Conservation (phyloP, 1,140 invertebrate genomes). For the Hirudo medicinalis region DNA sequence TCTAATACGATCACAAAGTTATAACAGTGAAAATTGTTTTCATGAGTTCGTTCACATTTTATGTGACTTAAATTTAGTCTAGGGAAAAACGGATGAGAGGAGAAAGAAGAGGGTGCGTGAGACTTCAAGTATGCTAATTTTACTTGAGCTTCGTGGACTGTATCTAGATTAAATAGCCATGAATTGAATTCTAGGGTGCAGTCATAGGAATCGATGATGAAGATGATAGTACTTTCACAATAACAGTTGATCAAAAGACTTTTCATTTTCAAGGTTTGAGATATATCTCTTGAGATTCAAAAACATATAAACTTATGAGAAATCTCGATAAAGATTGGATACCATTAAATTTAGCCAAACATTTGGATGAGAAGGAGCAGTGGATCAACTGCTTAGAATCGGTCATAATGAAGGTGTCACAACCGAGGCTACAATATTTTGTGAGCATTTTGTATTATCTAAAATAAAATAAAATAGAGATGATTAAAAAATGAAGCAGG, state of each 20-base stretch:
- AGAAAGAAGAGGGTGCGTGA: slow-evolving; percentile 82
- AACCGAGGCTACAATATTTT: slow-evolving; percentile 16
- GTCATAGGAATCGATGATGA: slow-evolving; percentile 97
- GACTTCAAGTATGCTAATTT: slow-evolving; percentile 33
- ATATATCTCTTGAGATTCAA: background rate
- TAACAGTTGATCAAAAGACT: slow-evolving; percentile 94
- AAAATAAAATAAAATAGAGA: background rate
- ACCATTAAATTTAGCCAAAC: slow-evolving; percentile 52
- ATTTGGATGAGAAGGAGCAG: slow-evolving; percentile 78
- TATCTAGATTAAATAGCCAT: background rate
- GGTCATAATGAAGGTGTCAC: slow-evolving; percentile 69
- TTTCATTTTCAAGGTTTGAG: slow-evolving; percentile 79
- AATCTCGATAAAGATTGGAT: slow-evolving; percentile 1
- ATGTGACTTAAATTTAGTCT: slow-evolving; percentile 55
- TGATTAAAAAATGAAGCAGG: background rate
- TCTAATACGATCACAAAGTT: too few species aligned
- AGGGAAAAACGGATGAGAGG: slow-evolving; percentile 98
- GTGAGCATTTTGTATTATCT: slow-evolving; percentile 16
- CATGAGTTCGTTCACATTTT: slow-evolving; percentile 19
- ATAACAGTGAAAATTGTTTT: too few species aligned
- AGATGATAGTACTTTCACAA: slow-evolving; percentile 96
- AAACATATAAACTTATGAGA: slow-evolving; percentile 1
- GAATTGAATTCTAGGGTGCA: slow-evolving; percentile 51
- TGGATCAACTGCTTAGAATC: slow-evolving; percentile 91
- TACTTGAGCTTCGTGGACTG: slow-evolving; percentile 8